A percentile compares a stretch with the other conserved stretches of the same genome.
These are phyloP conservation scores for Sisyra terminalis DNA, from an alignment of 2,888 invertebrate genomes.

Conservation along the genomic window DNA sequence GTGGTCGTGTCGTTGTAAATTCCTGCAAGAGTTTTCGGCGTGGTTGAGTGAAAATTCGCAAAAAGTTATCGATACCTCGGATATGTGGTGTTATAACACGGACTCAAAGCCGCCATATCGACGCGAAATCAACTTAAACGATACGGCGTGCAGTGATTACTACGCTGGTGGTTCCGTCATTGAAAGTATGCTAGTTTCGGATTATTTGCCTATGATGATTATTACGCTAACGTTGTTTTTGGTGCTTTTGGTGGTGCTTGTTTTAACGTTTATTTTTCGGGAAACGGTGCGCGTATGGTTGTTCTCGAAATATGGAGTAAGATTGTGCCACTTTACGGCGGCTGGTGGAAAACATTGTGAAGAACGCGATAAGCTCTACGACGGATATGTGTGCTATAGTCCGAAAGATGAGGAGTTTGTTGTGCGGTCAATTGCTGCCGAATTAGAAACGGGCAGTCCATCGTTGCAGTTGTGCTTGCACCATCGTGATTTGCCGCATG, in stretches of 20 bases:
- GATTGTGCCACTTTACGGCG: conserved; percentile 57
- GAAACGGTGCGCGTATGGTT: conserved; percentile 77
- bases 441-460: conserved; percentile 66
- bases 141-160: conserved; percentile 74
- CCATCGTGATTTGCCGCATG: conserved; percentile 69
- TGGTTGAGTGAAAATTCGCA: conserved; percentile 70
- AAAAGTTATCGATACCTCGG: conserved; percentile 60
- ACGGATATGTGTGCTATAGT: conserved; percentile 86
- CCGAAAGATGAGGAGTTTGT: conserved; percentile 85
- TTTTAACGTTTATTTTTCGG: conserved; percentile 70
- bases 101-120: conserved; percentile 58
- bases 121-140: conserved; percentile 67
- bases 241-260: conserved; percentile 56
- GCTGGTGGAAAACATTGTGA: conserved; percentile 45
- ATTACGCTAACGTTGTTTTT: conserved; percentile 63
- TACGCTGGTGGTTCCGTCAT: conserved; percentile 70
- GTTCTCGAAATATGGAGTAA: conserved; percentile 70
- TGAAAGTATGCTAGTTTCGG: conserved; percentile 64
- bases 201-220: conserved; percentile 72
- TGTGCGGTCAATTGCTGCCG: conserved; percentile 65
- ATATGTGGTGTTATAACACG: conserved; percentile 68
- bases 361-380: conserved; percentile 73
- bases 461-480: conserved; percentile 75
- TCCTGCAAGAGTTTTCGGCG: conserved; percentile 65
- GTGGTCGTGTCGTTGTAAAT: conserved; percentile 85